Evolutionary conservation across 2,113 vertebrate genomes (phyloP).

Genomic region (Motacilla alba): DNA sequence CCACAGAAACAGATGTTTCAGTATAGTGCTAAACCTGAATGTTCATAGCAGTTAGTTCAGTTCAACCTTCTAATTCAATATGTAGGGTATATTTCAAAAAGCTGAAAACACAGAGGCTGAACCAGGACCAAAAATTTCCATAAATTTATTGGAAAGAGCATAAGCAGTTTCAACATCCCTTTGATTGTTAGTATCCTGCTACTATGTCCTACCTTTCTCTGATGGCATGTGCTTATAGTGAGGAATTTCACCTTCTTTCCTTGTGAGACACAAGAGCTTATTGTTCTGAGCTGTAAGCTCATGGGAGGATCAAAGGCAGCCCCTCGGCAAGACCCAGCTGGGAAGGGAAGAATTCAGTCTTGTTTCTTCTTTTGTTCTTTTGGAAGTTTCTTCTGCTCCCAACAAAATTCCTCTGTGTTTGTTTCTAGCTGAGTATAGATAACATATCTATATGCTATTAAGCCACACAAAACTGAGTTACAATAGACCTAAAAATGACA

Average conservation of each 20-base stretch:
- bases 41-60: not conserved
- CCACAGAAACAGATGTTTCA: not conserved
- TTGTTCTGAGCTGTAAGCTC: not conserved
- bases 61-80: not conserved
- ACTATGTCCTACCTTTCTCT: not conserved
- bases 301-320: not conserved
- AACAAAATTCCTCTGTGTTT: not conserved
- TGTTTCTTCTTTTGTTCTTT: not conserved
- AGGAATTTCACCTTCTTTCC: not conserved
- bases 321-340: fast-evolving
- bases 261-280: not conserved
- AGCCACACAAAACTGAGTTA: not conserved
- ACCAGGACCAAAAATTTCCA: not conserved
- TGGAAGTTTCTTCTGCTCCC: not conserved
- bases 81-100: not conserved
- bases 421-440: not conserved
- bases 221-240: not conserved
- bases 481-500: not conserved
- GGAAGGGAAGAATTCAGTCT: not conserved
- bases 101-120: not conserved
- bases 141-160: not conserved
- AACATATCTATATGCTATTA: not conserved
- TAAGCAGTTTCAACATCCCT: not conserved
- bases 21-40: not conserved
- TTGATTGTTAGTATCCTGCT: not conserved